Conservation (phyloP, 2,797 vertebrate genomes). For the Coregonus sp. region DNA sequence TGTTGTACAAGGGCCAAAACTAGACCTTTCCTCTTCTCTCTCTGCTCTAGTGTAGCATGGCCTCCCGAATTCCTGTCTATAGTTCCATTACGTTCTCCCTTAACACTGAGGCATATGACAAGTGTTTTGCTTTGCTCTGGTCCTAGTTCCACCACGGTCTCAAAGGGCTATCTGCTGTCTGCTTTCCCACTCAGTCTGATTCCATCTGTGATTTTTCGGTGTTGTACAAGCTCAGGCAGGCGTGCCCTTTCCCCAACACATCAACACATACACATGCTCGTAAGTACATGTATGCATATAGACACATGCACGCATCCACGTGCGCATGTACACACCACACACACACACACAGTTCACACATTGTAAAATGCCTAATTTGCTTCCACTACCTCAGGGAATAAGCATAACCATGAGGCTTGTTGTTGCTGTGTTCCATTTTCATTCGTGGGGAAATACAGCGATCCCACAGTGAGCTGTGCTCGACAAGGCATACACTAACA, state of each 20-base stretch:
- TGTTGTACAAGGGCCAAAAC: constrained; percentile 25
- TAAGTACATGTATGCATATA: constrained; percentile 23
- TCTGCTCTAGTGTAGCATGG: constrained; percentile 33
- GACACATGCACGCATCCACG: neutral
- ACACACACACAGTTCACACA: constrained; percentile 36
- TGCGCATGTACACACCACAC: constrained; percentile 33
- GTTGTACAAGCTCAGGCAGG: constrained; percentile 20
- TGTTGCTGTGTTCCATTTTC: constrained; percentile 52
- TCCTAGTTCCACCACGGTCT: constrained; percentile 42
- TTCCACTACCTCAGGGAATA: constrained; percentile 46
- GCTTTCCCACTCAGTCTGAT: constrained; percentile 1
- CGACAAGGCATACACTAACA: constrained; percentile 37
- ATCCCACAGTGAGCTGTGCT: constrained; percentile 45
- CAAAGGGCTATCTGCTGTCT: constrained; percentile 33
- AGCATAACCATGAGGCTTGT: constrained; percentile 44
- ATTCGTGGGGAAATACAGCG: constrained; percentile 50
- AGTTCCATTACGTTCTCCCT: constrained; percentile 40
- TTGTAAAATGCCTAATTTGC: constrained; percentile 59
- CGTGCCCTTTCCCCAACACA: constrained; percentile 38
- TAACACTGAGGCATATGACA: constrained; percentile 5
- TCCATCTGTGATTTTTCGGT: constrained; percentile 6
- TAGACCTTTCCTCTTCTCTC: constrained; percentile 29
- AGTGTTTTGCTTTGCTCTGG: constrained; percentile 28
- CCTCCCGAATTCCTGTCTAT: constrained; percentile 50
- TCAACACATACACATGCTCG: constrained; percentile 27